Evolutionary conservation across 2,797 vertebrate genomes (phyloP), one percentile per base, ranked within the genome.

Genomic region (Syndactyla subalaris): DNA sequence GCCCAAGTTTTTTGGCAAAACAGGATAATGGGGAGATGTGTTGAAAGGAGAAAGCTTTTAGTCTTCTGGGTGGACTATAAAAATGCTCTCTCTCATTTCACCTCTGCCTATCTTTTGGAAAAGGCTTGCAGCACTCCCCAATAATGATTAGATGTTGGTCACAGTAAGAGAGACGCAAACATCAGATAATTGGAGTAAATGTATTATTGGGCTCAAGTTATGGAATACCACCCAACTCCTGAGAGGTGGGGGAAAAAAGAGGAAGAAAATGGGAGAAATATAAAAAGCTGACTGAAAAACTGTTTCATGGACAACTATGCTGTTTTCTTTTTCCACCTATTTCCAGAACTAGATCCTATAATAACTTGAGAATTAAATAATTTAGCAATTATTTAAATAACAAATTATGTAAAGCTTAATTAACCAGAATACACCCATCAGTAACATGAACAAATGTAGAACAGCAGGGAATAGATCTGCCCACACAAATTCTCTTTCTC

Each of bases 301-400:
- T 57, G 9, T 62, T 79, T 29, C 14, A 18, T n/a, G 7, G 20
- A 34, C 15, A 86, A 10, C 11, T 43, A 7, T 46, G 4, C 34
- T 55, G 4, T 66, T 54, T 70, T 51, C 55, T 77, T 91, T 92
- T 83, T 55, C 24, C 7, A 52, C 43, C 48, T 3, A 0, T 83
- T 95, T 89, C 39, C 38, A 71, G 51, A 83, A 80, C 23, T 70
- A 52, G 48, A 72, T 59, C 41, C 27, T 70, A 36, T 29, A 88
- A 86, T 80, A 85, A 74, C 39, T 59, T 85, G 63, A 77, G 27
- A 92, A 91, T 82, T 52, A 58, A 85, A 93, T 61, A 88, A 79
- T 88, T 83, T 45, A 90, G 20, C n/a, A 90, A 90, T 88, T 96
- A 88, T 59, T 91, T 90, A 92, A 95, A 84, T 83, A 93, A 77